These are phyloP conservation scores for Nasonia longicornis DNA, from an alignment of 1,140 invertebrate species.

Conservation along the genomic window DNA sequence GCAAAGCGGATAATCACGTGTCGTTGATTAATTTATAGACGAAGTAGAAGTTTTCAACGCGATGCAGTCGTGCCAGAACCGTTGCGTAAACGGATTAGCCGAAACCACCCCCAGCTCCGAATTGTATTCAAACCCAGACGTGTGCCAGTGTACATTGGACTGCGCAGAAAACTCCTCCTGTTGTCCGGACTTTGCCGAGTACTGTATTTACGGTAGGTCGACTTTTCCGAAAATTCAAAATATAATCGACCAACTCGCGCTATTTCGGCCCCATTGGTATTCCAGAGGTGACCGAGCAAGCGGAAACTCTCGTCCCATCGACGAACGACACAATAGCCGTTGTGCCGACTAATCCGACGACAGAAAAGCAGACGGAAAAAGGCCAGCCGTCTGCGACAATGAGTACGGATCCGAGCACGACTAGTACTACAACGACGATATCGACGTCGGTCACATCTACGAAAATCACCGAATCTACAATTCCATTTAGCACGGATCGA, in stretches of 20 bases:
- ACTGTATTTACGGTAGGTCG: conserved; percentile 63
- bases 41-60: conserved; percentile 63
- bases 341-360: background rate
- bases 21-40: conserved; percentile 54
- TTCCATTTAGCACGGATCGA: conserved; percentile 5
- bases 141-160: conserved; percentile 65
- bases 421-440: background rate
- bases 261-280: background rate
- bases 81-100: conserved; percentile 53
- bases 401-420: background rate
- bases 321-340: background rate
- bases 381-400: background rate
- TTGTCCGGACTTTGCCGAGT: conserved; percentile 67
- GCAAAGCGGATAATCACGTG: background rate
- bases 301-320: conserved; percentile 17
- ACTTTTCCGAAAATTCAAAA: conserved; percentile 4
- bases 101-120: conserved; percentile 46
- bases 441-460: background rate
- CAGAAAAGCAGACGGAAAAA: conserved; percentile 1
- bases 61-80: conserved; percentile 61
- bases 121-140: conserved; percentile 46
- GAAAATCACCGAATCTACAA: conserved; percentile 9
- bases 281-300: conserved; percentile 27
- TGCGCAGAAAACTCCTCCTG: conserved; percentile 65
- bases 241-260: background rate